Evolutionary conservation across 2,113 vertebrate species (phyloP).

Genomic region (Nannospalax galili): DNA sequence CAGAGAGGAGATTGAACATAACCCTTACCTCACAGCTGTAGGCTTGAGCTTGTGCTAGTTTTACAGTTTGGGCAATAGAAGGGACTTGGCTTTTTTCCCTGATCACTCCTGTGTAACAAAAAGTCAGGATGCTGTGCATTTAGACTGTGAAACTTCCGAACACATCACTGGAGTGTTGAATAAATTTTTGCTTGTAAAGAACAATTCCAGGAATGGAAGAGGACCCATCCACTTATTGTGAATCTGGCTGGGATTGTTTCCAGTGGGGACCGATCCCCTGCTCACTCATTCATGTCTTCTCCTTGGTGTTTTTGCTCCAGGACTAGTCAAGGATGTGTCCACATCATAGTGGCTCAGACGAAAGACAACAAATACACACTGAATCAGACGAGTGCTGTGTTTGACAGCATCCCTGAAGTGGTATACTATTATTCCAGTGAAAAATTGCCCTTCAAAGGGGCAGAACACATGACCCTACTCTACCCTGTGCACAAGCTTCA

Average conservation of each 20-base stretch:
- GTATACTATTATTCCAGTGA: constrained; percentile 94
- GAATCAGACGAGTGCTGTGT: constrained; percentile 93
- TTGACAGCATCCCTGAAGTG: constrained; percentile 93
- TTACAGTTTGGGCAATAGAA: background rate
- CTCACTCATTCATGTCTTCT: background rate
- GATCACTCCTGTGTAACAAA: background rate
- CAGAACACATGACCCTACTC: constrained; percentile 96
- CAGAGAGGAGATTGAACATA: background rate
- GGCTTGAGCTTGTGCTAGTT: background rate
- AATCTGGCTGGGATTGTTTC: background rate
- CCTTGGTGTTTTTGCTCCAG: constrained; percentile 80
- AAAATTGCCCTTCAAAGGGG: constrained; percentile 96
- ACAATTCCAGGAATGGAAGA: background rate
- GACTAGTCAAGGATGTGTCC: constrained; percentile 97
- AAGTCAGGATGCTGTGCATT: background rate
- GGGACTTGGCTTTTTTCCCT: background rate
- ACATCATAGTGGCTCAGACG: constrained; percentile 98
- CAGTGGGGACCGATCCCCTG: background rate
- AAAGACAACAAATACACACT: constrained; percentile 95
- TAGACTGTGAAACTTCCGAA: background rate
- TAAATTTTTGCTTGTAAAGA: background rate
- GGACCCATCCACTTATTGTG: background rate
- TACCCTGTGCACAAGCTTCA: constrained; percentile 88
- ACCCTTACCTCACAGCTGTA: no score
- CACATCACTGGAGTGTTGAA: background rate